phyloP scores from a whole-genome alignment of 2,888 invertebrate genomes.

The Hypercompe scribonia region DNA sequence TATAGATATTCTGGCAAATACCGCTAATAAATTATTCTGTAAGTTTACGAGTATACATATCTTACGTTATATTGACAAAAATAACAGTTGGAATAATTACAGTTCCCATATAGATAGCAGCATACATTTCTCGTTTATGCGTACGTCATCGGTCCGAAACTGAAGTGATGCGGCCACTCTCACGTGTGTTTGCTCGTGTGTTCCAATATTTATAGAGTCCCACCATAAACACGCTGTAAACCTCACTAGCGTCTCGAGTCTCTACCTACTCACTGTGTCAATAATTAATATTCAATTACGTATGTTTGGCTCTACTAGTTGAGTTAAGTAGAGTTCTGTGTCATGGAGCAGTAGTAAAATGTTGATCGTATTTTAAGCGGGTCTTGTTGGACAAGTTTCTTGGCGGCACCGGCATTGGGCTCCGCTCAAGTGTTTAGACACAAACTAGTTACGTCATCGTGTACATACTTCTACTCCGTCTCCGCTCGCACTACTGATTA shows the following conservation, averaged over 20 bases:
- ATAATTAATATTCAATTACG: constrained; percentile 57
- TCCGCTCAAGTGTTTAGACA: constrained; percentile 12
- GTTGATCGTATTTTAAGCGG: constrained; percentile 15
- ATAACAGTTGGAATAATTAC: neutral
- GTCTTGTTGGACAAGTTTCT: constrained; percentile 11
- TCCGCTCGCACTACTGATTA: constrained; percentile 9
- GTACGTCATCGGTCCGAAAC: constrained; percentile 21
- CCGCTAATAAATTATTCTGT: too few relatives aligned
- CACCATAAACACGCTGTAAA: constrained; percentile 52
- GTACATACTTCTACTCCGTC: neutral
- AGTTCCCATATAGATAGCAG: neutral
- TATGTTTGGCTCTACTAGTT: constrained; percentile 20
- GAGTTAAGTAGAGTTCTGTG: constrained; percentile 24
- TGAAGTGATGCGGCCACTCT: constrained; percentile 36
- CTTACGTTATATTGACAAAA: too few relatives aligned
- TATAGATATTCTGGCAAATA: too few relatives aligned
- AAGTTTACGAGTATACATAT: too few relatives aligned
- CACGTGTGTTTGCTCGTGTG: constrained; percentile 46
- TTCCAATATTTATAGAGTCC: constrained; percentile 46
- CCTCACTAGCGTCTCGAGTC: constrained; percentile 16
- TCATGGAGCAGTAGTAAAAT: constrained; percentile 12
- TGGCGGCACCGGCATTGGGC: constrained; percentile 5
- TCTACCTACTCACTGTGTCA: constrained; percentile 39
- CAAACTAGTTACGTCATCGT: constrained; percentile 16
- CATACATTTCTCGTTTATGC: neutral